Conservation (phyloP, 2,113 vertebrate species). For the Panthera leo region DNA sequence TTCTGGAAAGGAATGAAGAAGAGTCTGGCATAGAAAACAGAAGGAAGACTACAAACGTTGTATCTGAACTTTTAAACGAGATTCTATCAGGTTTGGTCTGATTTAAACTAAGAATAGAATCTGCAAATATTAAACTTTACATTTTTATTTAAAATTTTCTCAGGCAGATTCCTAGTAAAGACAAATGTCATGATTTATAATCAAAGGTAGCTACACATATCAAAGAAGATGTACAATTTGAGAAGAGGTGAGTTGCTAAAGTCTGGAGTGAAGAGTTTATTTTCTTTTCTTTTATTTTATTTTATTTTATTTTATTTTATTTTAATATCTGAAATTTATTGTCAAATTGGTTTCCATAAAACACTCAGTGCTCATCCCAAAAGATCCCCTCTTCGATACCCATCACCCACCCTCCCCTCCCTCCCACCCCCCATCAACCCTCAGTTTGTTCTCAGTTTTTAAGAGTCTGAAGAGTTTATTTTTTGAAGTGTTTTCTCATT, state of each 20-base stretch:
- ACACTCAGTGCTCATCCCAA: too few species aligned
- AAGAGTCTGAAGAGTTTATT: not conserved
- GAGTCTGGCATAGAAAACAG: not conserved
- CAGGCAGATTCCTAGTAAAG: not conserved
- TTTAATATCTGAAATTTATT: too few species aligned
- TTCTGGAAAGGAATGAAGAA: not conserved
- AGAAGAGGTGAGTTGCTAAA: not conserved
- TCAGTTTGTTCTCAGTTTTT: too few species aligned
- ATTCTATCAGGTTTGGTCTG: not conserved
- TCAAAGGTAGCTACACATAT: not conserved
- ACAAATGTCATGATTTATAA: not conserved
- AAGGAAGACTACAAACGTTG: not conserved
- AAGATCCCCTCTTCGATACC: too few species aligned
- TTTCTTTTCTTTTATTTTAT: not conserved
- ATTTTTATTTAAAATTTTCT: constrained; percentile 1
- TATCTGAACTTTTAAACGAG: not conserved
- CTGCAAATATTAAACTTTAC: not conserved
- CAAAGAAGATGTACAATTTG: not conserved
- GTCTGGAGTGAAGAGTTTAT: not conserved
- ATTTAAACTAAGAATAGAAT: constrained; percentile 15
- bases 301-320: not conserved
- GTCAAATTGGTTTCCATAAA: too few species aligned
- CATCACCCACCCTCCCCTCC: too few species aligned
- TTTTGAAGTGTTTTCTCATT: constrained; percentile 30
- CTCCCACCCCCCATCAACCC: too few species aligned